Evolutionary conservation across 1,140 invertebrate genomes (phyloP), one percentile per base, ranked within the genome.

Genomic region (Panulirus ornatus): DNA sequence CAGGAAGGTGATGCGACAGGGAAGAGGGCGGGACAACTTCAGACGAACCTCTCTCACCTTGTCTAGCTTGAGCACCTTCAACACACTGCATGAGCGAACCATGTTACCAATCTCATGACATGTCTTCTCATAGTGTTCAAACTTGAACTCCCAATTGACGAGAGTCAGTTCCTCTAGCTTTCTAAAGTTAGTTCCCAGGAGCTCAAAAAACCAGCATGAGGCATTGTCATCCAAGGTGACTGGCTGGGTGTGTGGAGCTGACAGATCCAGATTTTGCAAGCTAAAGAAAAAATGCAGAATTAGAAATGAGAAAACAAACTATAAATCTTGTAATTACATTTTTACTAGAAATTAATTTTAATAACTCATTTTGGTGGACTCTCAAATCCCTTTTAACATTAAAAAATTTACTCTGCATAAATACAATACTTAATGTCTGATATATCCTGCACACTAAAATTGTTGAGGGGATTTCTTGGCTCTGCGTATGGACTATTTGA

Each of bases 61-160:
- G 38, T 92, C 84, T 66, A 92, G 73, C 40, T 44, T 81, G 0
- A 92, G 54, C 22, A 58, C 70, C 8, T 51, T 83, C 11, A 92
- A 44, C 34, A 91, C 89, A 2, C 42, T 81, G 85, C 91, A 92
- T 0, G 85, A 88, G n/a, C 88, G 88, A 11, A 84, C 82, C 19
- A 51, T 58, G 9, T 84, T 44, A 30, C 87, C 89, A 9, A 88
- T 58, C n/a, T 73, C 38, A 0, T 58, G 47, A 36, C 78, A 90
- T 1, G 85, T 87, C 27, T 76, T 79, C 58, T 90, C 84, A 8
- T 90, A 90, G n/a, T 91, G n/a, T 27, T 71, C 34, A 38, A 92
- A 84, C 44, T 75, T 73, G 71, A 92, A 92, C 63, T 92, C 88
- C 91, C 91, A 92, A 71, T 84, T 88, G 58, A 76, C 81, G 3